Base-by-base conservation (phyloP, 2,113 vertebrate genomes). In the Rhadina sibilatrix region DNA sequence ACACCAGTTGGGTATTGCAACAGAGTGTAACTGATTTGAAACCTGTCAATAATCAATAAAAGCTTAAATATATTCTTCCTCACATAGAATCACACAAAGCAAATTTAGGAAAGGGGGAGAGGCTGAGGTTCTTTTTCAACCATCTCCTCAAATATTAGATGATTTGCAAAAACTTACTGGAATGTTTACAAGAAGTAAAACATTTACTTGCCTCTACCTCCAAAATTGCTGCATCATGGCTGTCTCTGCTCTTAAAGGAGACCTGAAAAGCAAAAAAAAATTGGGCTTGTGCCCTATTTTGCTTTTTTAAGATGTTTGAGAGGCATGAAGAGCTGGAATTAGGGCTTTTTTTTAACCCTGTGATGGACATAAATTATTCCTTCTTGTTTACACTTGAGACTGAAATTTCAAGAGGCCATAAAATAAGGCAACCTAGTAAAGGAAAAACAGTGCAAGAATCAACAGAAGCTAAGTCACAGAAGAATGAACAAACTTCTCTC, bases 201-300 rank as follows among this genome's bases (percentile, higher is more conserved):
- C 76, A 93, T 95, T 96, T 96, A 96, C 96, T 97, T 96, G 96
- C 96, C 96, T 96, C 96, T 96, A 96, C 96, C 96, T 96, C 96
- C 94, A 96, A 96, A 97, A 97, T 60, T 95, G 96, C 90, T 96
- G 94, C 83, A 90, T 95, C 96, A 96, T 93, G 92, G 96, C 6
- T 96, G 90, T 90, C 93, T 96, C 82, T 97, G 96, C 65, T 97
- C 96, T 95, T 97, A 96, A 95, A 97, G 92, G 83, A 96, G 80
- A 97, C 76, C 96, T 97, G 96, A 93, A 97, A 96, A 95, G 94
- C 79, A 96, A 97, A 96, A 94, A 83, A 90, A 86, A 69, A 94
- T 95, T 88, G 94, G 96, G 96, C 96, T 96, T 97, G 96, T 94
- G 96, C 96, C 96, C 96, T 94, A 64, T 88, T 96, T 92, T 97